These are phyloP conservation scores for Acanthopagrus latus DNA, from an alignment of 2,797 vertebrate genomes.

Conservation along the genomic window DNA sequence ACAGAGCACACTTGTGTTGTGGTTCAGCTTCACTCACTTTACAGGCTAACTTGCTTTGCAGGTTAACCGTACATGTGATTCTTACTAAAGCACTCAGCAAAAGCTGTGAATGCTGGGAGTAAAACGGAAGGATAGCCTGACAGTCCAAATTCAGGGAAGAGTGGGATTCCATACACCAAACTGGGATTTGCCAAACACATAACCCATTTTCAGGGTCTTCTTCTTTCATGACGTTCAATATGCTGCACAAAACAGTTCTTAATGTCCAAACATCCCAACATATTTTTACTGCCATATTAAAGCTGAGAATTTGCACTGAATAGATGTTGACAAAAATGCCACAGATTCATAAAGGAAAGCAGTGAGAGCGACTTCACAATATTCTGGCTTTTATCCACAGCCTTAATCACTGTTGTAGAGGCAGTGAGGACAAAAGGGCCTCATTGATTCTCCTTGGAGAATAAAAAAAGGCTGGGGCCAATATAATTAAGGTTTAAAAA, in stretches of 20 bases:
- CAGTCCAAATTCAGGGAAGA: neutral
- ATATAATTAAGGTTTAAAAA: conserved; percentile 79
- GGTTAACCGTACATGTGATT: conserved; percentile 41
- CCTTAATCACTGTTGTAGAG: conserved; percentile 68
- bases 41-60: conserved; percentile 28
- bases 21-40: conserved; percentile 23
- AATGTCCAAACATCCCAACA: conserved; percentile 45
- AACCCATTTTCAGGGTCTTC: conserved; percentile 27
- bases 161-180: conserved; percentile 16
- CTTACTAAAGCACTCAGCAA: conserved; percentile 44
- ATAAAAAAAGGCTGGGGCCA: conserved; percentile 64
- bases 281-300: conserved; percentile 35
- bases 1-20: conserved; percentile 17
- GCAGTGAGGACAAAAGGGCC: conserved; percentile 64
- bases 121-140: conserved; percentile 36
- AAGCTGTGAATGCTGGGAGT: conserved; percentile 26
- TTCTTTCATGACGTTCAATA: conserved; percentile 27
- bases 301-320: conserved; percentile 43
- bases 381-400: conserved; percentile 68
- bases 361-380: conserved; percentile 57
- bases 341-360: conserved; percentile 40
- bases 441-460: conserved; percentile 76
- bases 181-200: conserved; percentile 34
- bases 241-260: conserved; percentile 38
- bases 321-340: conserved; percentile 38